Percentiles rank a stretch among this genome's conserved stretches.
Evolutionary conservation across 2,888 invertebrate genomes (phyloP).

Genomic region (Diarsia rubi): DNA sequence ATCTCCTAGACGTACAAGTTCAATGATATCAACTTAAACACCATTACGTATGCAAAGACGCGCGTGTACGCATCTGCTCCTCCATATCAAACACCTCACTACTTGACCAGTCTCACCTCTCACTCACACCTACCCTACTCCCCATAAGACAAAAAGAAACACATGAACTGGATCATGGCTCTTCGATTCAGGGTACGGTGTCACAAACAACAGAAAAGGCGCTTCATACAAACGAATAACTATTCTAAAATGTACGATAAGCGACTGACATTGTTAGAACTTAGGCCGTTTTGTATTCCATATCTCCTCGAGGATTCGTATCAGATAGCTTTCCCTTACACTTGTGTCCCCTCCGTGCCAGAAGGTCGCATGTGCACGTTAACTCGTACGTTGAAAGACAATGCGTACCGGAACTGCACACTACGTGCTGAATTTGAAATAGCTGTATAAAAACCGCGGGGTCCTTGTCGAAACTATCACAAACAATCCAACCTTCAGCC

Average conservation of each 20-base stretch:
- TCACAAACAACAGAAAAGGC: slow-evolving; percentile 90
- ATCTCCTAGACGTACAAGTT: slow-evolving; percentile 85
- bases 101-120: slow-evolving; percentile 73
- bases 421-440: slow-evolving; percentile 90
- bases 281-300: slow-evolving; percentile 80
- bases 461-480: slow-evolving; percentile 89
- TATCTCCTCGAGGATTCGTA: slow-evolving; percentile 82
- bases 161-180: slow-evolving; percentile 81
- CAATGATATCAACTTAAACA: slow-evolving; percentile 83
- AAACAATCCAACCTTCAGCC: slow-evolving; percentile 84
- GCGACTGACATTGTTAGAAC: slow-evolving; percentile 72
- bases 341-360: slow-evolving; percentile 75
- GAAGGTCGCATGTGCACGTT: slow-evolving; percentile 83
- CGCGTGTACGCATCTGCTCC: slow-evolving; percentile 79
- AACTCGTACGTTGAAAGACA: slow-evolving; percentile 83
- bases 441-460: slow-evolving; percentile 90
- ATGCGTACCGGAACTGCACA: slow-evolving; percentile 88
- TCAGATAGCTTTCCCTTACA: slow-evolving; percentile 90
- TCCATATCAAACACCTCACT: slow-evolving; percentile 85
- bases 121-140: slow-evolving; percentile 68
- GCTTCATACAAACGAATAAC: slow-evolving; percentile 69
- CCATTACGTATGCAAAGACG: slow-evolving; percentile 83
- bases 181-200: slow-evolving; percentile 88
- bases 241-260: slow-evolving; percentile 78
- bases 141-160: slow-evolving; percentile 71